A percentile compares a stretch with the other conserved stretches of the same genome.
These are phyloP conservation scores for Pomatorhinus ruficollis DNA, from an alignment of 2,113 vertebrate species.

Conservation along the genomic window DNA sequence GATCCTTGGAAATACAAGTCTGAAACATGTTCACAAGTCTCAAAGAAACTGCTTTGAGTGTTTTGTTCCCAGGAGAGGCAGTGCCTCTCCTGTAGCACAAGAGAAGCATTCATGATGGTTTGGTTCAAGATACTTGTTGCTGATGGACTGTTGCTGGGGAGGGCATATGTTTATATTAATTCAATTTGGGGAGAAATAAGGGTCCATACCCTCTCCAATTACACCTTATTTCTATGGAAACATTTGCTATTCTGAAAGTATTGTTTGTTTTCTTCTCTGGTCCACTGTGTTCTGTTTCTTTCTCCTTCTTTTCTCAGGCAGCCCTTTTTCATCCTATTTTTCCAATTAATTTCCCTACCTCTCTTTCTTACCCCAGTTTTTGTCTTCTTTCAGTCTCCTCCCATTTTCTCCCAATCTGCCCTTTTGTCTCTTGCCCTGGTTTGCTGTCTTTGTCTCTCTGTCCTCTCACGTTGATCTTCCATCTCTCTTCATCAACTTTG, in stretches of 20 bases:
- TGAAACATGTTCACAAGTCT: neutral
- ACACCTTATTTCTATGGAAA: neutral
- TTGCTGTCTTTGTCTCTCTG: neutral
- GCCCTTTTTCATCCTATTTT: neutral
- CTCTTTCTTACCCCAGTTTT: neutral
- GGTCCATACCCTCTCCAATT: neutral
- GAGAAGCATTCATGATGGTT: neutral
- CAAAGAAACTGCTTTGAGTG: neutral
- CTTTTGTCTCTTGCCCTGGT: neutral
- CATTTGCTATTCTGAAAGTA: neutral
- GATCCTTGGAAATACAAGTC: neutral
- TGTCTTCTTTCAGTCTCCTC: neutral
- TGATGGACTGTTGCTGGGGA: neutral
- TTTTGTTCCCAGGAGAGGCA: neutral
- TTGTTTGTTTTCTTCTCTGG: neutral
- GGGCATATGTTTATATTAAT: neutral
- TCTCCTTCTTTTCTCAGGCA: neutral
- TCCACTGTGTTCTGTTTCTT: neutral
- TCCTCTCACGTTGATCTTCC: neutral
- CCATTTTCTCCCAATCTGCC: neutral
- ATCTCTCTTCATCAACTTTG: neutral
- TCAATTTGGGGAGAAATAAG: neutral
- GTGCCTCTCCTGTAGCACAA: neutral
- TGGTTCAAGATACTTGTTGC: neutral
- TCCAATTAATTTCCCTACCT: neutral